phyloP scores from a whole-genome alignment of 2,113 vertebrate species.

The Festucalex cinctus region DNA sequence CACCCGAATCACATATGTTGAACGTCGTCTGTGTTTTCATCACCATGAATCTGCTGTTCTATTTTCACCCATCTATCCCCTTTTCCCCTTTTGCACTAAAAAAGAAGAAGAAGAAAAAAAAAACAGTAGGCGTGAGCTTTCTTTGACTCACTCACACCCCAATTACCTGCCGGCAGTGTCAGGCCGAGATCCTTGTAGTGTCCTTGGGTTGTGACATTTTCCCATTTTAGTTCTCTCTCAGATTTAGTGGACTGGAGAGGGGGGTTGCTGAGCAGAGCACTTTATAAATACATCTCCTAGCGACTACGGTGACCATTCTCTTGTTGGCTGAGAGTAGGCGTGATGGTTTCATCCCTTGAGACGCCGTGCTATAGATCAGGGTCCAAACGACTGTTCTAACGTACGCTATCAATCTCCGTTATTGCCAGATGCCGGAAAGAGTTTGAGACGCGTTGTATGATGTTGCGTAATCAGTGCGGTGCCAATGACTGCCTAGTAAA shows the following conservation, averaged over 20 bases:
- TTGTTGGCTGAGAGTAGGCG: slow-evolving; percentile 39
- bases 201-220: slow-evolving; percentile 76
- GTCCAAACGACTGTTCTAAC: slow-evolving; percentile 61
- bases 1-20: too few relatives aligned
- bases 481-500: slow-evolving; percentile 52
- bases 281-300: slow-evolving; percentile 76
- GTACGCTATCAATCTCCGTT: slow-evolving; percentile 69
- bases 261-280: slow-evolving; percentile 67
- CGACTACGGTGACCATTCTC: slow-evolving; percentile 62
- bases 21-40: neutral
- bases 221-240: slow-evolving; percentile 58
- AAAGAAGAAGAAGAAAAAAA: slow-evolving; percentile 8
- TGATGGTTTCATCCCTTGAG: slow-evolving; percentile 70
- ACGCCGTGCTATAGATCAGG: slow-evolving; percentile 67
- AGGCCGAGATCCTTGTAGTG: slow-evolving; percentile 54
- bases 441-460: slow-evolving; percentile 44
- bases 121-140: slow-evolving; percentile 32
- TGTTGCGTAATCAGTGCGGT: slow-evolving; percentile 61
- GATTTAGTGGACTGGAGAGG: slow-evolving; percentile 70
- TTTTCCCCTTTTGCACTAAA: slow-evolving; percentile 7
- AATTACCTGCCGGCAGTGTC: slow-evolving; percentile 61
- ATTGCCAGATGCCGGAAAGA: slow-evolving; percentile 53
- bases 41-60: neutral
- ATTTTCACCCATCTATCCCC: neutral
- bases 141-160: slow-evolving; percentile 55